Conservation (phyloP, 2,797 vertebrate genomes). For the Gallinago stenura region DNA sequence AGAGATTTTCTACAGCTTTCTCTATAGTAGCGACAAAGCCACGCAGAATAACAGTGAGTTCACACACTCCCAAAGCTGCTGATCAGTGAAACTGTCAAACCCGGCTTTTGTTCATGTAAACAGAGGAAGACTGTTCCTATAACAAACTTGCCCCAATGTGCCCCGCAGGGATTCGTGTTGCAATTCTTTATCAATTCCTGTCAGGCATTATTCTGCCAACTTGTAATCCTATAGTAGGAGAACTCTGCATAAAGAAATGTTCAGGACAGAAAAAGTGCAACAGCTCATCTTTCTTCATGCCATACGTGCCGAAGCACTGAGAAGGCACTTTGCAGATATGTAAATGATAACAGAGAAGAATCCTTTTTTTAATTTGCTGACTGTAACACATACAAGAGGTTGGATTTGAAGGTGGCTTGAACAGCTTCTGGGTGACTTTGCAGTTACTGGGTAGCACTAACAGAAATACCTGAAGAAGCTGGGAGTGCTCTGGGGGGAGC, state of each 20-base stretch:
- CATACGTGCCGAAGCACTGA: not conserved
- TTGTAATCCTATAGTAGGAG: not conserved
- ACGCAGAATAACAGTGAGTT: constrained; percentile 25
- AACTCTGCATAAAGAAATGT: not conserved
- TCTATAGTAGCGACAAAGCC: no score
- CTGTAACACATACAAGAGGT: not conserved
- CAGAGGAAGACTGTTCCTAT: constrained; percentile 54
- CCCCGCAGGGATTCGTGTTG: constrained; percentile 29
- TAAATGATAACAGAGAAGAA: not conserved
- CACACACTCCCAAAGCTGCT: constrained; percentile 56
- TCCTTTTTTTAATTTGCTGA: not conserved
- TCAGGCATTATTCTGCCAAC: not conserved
- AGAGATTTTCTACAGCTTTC: no score
- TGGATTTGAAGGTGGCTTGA: not conserved
- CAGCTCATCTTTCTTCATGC: not conserved
- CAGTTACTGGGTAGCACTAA: not conserved
- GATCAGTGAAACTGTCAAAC: constrained; percentile 58
- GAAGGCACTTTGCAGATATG: not conserved
- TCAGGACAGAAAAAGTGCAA: not conserved
- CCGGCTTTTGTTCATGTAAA: constrained; percentile 62
- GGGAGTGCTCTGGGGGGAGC: not conserved
- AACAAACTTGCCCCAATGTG: constrained; percentile 48
- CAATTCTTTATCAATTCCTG: constrained; percentile 34
- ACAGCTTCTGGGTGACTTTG: not conserved
- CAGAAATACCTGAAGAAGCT: not conserved